Evolutionary conservation across 2,113 vertebrate genomes (phyloP).

Genomic region (Conger conger): DNA sequence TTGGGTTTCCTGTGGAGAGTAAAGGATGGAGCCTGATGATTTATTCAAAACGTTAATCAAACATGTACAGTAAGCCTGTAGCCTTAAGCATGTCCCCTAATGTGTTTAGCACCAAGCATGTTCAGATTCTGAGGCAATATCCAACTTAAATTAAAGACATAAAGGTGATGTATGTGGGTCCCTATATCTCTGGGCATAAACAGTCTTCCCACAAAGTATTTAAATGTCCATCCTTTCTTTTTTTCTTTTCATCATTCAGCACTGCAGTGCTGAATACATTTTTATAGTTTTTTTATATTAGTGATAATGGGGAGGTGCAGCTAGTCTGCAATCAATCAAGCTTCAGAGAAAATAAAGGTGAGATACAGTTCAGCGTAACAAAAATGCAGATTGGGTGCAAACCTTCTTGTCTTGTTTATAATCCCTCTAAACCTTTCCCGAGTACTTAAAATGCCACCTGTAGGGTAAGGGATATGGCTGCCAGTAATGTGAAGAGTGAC

Average conservation of each 20-base stretch:
- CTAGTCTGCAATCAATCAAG: not conserved
- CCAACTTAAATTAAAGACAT: not conserved
- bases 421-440: not conserved
- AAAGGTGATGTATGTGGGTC: conserved; percentile 3
- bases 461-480: not conserved
- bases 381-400: not conserved
- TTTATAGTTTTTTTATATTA: not conserved
- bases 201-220: conserved; percentile 1
- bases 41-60: conserved; percentile 8
- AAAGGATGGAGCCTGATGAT: not conserved
- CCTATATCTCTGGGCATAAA: not conserved
- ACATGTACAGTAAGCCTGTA: conserved; percentile 6
- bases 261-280: not conserved
- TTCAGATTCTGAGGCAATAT: not conserved
- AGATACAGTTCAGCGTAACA: not conserved
- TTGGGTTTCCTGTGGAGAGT: conserved; percentile 1
- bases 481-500: not conserved
- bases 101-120: not conserved
- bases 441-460: not conserved
- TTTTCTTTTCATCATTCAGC: not conserved
- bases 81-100: conserved; percentile 1
- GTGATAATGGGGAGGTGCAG: not conserved
- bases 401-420: not conserved
- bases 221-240: not conserved
- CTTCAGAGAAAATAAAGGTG: not conserved